Conservation (phyloP, 2,113 vertebrate genomes). For the Mobula birostris region DNA sequence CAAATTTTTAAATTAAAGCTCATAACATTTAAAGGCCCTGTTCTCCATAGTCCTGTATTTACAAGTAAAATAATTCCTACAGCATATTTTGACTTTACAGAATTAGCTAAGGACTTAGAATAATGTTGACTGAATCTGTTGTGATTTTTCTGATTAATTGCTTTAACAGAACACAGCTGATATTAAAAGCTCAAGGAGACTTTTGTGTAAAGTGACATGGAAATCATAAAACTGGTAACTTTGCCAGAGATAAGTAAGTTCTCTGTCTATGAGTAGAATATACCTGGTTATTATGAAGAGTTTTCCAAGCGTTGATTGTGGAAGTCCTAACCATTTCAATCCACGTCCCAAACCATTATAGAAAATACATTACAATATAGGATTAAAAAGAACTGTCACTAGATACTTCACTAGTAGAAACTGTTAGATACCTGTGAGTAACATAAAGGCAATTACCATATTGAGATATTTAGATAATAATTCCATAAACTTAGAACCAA, state of each 20-base stretch:
- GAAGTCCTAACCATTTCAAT: background rate
- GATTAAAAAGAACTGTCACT: conserved; percentile 2
- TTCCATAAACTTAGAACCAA: background rate
- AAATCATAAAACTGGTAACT: background rate
- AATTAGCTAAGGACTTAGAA: background rate
- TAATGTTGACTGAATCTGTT: conserved; percentile 17
- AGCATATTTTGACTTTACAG: background rate
- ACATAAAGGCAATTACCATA: background rate
- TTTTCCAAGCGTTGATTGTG: background rate
- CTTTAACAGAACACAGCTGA: background rate
- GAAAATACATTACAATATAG: background rate
- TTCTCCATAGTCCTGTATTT: background rate
- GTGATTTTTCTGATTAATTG: background rate
- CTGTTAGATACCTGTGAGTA: background rate
- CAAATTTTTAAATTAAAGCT: conserved; percentile 25
- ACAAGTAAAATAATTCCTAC: background rate
- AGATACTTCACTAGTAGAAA: background rate
- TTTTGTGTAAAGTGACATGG: background rate
- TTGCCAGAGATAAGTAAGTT: background rate
- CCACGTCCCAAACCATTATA: background rate
- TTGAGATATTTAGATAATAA: background rate
- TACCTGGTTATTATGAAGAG: background rate
- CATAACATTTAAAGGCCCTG: conserved; percentile 27
- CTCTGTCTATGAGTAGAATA: background rate
- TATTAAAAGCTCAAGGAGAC: too few relatives aligned